phyloP scores from a whole-genome alignment of 1,140 invertebrate genomes.

The Drosophila serrata region DNA sequence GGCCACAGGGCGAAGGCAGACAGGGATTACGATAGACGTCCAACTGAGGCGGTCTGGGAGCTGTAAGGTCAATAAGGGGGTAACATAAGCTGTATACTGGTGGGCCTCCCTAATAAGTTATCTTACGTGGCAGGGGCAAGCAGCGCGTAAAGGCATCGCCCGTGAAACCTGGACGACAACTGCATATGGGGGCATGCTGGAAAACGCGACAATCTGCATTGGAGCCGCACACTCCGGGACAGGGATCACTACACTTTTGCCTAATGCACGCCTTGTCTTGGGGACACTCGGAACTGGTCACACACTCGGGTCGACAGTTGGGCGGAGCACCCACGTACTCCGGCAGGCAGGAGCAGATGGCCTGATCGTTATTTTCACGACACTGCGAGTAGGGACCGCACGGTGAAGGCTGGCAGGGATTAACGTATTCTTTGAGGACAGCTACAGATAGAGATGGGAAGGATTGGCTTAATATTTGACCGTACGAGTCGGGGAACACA shows the following conservation, averaged over 20 bases:
- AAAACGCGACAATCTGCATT: conserved; percentile 91
- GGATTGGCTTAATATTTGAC: conserved; percentile 88
- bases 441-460: conserved; percentile 37
- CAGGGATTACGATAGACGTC: conserved; percentile 89
- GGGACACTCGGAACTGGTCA: conserved; percentile 91
- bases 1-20: conserved; percentile 92
- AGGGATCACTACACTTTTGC: conserved; percentile 94
- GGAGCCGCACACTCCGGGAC: conserved; percentile 91
- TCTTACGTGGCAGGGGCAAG: conserved; percentile 87
- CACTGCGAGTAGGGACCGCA: conserved; percentile 89
- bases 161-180: conserved; percentile 89
- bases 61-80: conserved; percentile 77
- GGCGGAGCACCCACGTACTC: conserved; percentile 91
- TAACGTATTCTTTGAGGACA: conserved; percentile 86
- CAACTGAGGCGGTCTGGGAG: conserved; percentile 69
- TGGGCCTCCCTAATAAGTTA: conserved; percentile 19
- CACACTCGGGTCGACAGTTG: conserved; percentile 91
- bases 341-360: conserved; percentile 91
- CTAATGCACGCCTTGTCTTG: conserved; percentile 91
- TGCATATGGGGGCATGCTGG: conserved; percentile 91
- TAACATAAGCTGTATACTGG: neutral
- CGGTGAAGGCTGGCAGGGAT: conserved; percentile 88
- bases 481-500: neutral
- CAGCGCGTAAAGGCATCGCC: conserved; percentile 89
- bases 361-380: conserved; percentile 87